Percentiles rank a stretch among this genome's conserved stretches.
Conservation (phyloP, 2,797 vertebrate genomes). For the Poecile montanus region DNA sequence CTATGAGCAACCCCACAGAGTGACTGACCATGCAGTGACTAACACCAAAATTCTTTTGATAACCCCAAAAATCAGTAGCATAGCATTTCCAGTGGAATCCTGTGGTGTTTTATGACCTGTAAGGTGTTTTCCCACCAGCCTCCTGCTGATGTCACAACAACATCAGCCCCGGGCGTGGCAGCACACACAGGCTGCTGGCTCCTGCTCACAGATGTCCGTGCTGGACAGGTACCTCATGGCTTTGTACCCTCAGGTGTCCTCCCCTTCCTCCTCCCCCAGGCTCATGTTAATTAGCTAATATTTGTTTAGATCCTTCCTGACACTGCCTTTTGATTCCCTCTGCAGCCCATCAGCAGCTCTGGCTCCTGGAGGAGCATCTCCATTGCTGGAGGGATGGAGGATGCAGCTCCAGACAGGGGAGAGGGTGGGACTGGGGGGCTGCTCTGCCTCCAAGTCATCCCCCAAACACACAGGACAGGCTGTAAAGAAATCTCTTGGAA, state of each 20-base stretch:
- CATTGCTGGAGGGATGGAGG: neutral
- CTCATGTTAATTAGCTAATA: conserved; percentile 46
- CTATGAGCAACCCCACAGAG: neutral
- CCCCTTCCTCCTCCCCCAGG: neutral
- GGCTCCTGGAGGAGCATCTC: neutral
- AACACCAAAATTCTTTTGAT: neutral
- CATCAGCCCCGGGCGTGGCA: neutral
- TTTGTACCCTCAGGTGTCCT: neutral
- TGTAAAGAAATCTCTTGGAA: conserved; percentile 14
- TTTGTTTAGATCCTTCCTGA: conserved; percentile 12
- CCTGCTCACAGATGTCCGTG: neutral
- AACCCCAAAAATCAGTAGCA: neutral
- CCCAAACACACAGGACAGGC: neutral
- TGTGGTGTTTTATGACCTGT: neutral
- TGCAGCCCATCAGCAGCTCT: neutral
- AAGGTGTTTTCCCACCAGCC: neutral
- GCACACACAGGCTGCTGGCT: neutral
- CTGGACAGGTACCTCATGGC: neutral
- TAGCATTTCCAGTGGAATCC: neutral
- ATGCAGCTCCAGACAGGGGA: neutral
- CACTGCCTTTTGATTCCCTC: neutral
- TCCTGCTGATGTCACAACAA: neutral
- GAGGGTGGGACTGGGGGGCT: neutral
- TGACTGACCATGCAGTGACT: neutral
- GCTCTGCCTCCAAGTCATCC: neutral